Evolutionary conservation across 2,888 invertebrate species (phyloP).

Genomic region (Parthenolecanium corni): DNA sequence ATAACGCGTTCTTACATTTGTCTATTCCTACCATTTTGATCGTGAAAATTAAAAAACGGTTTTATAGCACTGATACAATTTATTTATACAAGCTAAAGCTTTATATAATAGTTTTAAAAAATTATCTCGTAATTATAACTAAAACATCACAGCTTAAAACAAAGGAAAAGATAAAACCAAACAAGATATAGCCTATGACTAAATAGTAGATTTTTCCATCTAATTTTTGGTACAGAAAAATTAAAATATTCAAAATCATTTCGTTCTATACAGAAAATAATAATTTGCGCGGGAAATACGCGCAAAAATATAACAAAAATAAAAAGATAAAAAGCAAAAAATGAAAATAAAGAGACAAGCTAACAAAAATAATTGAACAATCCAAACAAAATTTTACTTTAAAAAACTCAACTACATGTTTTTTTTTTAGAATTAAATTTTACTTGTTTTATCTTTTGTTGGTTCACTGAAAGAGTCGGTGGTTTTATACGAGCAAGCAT

Average conservation of each 20-base stretch:
- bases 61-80: conserved; percentile 24
- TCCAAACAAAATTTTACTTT: too few species aligned
- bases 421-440: too few species aligned
- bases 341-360: background rate
- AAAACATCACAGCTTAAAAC: conserved; percentile 28
- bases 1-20: too few species aligned
- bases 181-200: conserved; percentile 20
- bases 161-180: conserved; percentile 15
- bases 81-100: conserved; percentile 26
- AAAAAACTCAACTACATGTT: too few species aligned
- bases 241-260: background rate
- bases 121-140: conserved; percentile 18
- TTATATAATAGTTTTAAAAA: conserved; percentile 18
- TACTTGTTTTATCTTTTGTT: too few species aligned
- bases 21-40: too few species aligned
- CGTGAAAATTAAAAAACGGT: background rate
- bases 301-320: background rate
- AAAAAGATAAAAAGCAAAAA: background rate
- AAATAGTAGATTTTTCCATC: conserved; percentile 1
- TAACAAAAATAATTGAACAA: background rate
- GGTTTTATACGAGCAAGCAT: too few species aligned
- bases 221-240: conserved; percentile 16
- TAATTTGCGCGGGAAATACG: background rate
- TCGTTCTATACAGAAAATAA: background rate
- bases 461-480: too few species aligned